phyloP scores from a whole-genome alignment of 2,888 invertebrate species.

The Lycaena phlaeas region DNA sequence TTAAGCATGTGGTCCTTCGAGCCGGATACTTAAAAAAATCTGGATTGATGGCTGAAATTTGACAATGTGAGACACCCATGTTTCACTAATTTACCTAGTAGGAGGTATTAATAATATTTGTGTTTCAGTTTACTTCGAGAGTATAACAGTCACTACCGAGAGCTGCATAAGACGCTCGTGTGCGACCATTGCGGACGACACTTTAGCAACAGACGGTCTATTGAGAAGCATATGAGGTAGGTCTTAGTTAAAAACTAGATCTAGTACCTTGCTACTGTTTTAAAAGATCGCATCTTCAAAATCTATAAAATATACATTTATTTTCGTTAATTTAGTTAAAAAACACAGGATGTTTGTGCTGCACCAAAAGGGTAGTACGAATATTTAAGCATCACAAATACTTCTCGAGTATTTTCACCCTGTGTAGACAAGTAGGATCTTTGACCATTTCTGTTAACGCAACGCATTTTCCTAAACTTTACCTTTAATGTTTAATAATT shows the following conservation, averaged over 20 bases:
- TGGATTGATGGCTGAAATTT: too few species aligned
- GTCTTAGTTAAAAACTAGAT: slow-evolving; percentile 11
- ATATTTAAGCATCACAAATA: too few species aligned
- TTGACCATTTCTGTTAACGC: too few species aligned
- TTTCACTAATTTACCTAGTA: background rate
- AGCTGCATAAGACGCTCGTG: background rate
- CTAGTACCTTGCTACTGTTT: too few species aligned
- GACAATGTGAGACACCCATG: too few species aligned
- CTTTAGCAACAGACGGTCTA: slow-evolving; percentile 6
- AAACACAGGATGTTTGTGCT: background rate
- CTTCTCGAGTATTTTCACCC: too few species aligned
- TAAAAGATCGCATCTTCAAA: background rate
- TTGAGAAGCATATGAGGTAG: slow-evolving; percentile 35
- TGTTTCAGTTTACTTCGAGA: background rate
- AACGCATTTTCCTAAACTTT: too few species aligned
- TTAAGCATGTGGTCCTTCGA: background rate
- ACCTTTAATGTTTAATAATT: too few species aligned
- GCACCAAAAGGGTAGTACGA: background rate
- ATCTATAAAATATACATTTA: background rate
- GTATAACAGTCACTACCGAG: slow-evolving; percentile 13
- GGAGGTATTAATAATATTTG: background rate
- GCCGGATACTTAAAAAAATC: background rate
- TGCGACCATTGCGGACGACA: background rate
- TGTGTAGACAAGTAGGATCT: too few species aligned
- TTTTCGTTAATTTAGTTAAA: background rate